Conservation (phyloP, 2,888 invertebrate genomes). For the Dysmachus trigonus region DNA sequence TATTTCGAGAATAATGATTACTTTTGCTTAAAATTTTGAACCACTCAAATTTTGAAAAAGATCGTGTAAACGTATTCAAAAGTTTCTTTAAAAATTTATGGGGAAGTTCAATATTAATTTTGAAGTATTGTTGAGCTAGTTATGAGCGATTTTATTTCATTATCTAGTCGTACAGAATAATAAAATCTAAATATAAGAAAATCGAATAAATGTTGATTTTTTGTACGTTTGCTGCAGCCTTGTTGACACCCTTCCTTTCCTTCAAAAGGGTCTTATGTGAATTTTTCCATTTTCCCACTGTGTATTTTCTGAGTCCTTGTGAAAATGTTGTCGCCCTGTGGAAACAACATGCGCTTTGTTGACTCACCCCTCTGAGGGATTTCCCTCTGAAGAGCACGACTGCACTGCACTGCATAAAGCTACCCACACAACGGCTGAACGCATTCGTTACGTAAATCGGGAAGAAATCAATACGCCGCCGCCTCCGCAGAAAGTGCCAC, state of each 20-base stretch:
- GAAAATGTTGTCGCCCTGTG: not conserved
- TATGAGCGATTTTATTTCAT: too few relatives aligned
- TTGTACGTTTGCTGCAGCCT: not conserved
- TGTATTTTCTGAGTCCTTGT: not conserved
- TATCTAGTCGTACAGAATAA: too few relatives aligned
- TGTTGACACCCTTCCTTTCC: not conserved
- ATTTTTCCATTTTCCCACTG: not conserved
- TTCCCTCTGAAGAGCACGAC: not conserved
- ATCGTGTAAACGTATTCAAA: too few relatives aligned
- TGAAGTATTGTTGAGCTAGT: too few relatives aligned
- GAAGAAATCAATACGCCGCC: not conserved
- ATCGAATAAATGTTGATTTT: not conserved
- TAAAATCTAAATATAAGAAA: too few relatives aligned
- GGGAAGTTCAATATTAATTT: too few relatives aligned
- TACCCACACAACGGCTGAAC: not conserved
- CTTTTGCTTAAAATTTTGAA: too few relatives aligned
- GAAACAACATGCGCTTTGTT: not conserved
- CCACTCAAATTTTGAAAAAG: too few relatives aligned
- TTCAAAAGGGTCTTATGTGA: not conserved
- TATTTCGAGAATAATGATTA: too few relatives aligned
- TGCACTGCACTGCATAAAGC: not conserved
- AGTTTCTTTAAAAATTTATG: too few relatives aligned
- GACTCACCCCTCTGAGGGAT: not conserved
- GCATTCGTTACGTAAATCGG: not conserved
- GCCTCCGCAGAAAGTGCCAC: not conserved